Base-by-base conservation (phyloP, 2,113 vertebrate genomes). In the Alectura lathami region DNA sequence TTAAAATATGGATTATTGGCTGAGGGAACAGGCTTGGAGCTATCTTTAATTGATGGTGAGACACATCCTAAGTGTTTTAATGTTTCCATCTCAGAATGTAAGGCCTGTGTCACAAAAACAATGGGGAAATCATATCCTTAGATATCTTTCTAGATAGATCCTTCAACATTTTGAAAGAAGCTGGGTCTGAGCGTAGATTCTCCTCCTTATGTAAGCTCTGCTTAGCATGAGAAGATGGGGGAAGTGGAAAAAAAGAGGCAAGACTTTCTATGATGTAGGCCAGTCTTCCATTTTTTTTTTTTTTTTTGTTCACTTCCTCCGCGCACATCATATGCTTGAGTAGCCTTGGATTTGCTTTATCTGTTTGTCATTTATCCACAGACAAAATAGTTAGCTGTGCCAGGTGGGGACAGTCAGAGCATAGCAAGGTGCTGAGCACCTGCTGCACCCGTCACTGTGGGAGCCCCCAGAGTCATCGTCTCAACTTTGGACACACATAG, bases 391-490 rank as follows among this genome's bases (percentile, higher is more conserved):
- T 51, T 67, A 51, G 26, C 14, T 12, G 40, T n/a, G 23, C 27
- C 68, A 4, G 1, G 29, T 51, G 21, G 89, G 54, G 81, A 77
- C 3, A 56, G 56, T 86, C 88, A 94, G 74, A 45, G 73, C 88
- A 96, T 86, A 93, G 64, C 56, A 96, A 93, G 73, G 60, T 70
- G 47, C 91, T 95, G 91, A 94, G 75, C 72, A 77, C 70, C 54
- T 0, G 0, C 26, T 67, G 72, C 42, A 69, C 17, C 79, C 17
- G 13, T 83, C 85, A 70, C 54, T 86, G 82, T 40, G 85, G 75
- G 82, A 89, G 51, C 29, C 89, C 85, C 79, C 23, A 53, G 3
- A 72, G 47, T 40, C 76, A 90, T 74, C 82, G 89, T 22, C 0
- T 0, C 54, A 77, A 29, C 38, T 89, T 63, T 24, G 72, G 75